phyloP scores from a whole-genome alignment of 2,113 vertebrate genomes.

The Seriola rivoliana region DNA sequence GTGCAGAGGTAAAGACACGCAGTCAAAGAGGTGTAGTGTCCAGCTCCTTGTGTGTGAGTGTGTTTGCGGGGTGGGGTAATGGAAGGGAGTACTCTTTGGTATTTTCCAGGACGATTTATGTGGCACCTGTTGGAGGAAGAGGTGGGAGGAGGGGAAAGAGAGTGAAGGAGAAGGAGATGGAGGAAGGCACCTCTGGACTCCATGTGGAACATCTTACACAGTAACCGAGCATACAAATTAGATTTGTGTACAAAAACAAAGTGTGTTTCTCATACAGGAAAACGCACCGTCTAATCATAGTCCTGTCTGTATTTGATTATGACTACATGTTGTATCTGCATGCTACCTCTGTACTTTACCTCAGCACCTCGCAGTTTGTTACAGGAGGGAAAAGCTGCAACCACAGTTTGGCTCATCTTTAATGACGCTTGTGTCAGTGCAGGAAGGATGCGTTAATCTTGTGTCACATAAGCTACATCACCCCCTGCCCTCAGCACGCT shows the following conservation, averaged over 20 bases:
- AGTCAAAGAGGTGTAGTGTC: slow-evolving; percentile 3
- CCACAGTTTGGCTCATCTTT: too few relatives aligned
- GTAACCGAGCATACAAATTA: slow-evolving; percentile 2
- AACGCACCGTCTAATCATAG: neutral
- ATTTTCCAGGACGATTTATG: slow-evolving; percentile 53
- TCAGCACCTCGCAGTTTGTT: neutral
- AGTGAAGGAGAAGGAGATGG: neutral
- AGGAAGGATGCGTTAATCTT: neutral
- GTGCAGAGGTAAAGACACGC: slow-evolving; percentile 1
- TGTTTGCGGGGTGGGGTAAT: neutral
- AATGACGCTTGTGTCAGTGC: neutral
- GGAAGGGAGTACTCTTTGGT: slow-evolving; percentile 2
- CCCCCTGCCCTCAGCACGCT: neutral
- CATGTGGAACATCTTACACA: slow-evolving; percentile 32
- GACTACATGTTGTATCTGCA: slow-evolving; percentile 7
- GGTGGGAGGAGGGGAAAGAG: neutral
- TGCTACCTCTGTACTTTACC: slow-evolving; percentile 12
- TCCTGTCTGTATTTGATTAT: slow-evolving; percentile 10
- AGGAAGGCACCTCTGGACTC: slow-evolving; percentile 1
- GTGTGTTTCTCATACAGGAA: slow-evolving; percentile 21
- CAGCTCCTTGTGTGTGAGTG: neutral
- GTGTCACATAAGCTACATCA: neutral
- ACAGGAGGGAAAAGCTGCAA: neutral
- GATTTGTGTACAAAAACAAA: slow-evolving; percentile 16
- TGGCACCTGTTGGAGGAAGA: slow-evolving; percentile 48